Evolutionary conservation across 2,888 invertebrate genomes (phyloP), one percentile per base, ranked within the genome.

Genomic region (Pristionchus japonicus): DNA sequence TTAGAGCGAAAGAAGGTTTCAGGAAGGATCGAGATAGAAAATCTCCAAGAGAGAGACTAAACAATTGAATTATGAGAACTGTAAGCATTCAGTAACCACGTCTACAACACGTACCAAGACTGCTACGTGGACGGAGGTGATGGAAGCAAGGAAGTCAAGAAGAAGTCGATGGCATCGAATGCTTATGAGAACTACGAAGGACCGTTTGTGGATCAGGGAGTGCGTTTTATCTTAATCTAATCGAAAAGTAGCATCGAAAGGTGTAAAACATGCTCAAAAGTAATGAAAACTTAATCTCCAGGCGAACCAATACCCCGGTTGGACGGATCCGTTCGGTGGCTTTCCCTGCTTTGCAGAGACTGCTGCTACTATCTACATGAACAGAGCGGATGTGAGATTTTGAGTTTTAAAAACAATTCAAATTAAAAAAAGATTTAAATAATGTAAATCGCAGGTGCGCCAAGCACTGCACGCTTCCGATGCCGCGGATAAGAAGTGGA

Each of bases 61-160:
- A n/a, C 61, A 23, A 15, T 61, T 61, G 67, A 27, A 67, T n/a
- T n/a, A 7, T 11, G 31, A 15, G 7, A 2, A n/a, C n/a, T 31
- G 27, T 7, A 15, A 37, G 6, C 2, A 80, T 31, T 43, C 82
- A 90, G 89, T 43, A 92, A 91, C 84, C 87, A 91, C 86, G 91
- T 92, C 40, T 93, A 93, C 90, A 92, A 92, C 89, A 91, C 91
- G 37, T 92, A 90, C 61, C 91, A 92, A 88, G 93, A 93, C 74
- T 93, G 93, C 83, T 34, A 92, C 77, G 57, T 31, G 9, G 57
- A 74, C 17, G 67, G 83, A 2, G 85, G 1, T 9, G 7, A 3
- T 4, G 85, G 17, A 1, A 49, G 9, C 6, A 85, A 85, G 64
- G 34, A 17, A 20, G 27, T 11, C 23, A 31, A 27, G n/a, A 77